Evolutionary conservation across 2,797 vertebrate genomes (phyloP).

Genomic region (Ispidina picta): DNA sequence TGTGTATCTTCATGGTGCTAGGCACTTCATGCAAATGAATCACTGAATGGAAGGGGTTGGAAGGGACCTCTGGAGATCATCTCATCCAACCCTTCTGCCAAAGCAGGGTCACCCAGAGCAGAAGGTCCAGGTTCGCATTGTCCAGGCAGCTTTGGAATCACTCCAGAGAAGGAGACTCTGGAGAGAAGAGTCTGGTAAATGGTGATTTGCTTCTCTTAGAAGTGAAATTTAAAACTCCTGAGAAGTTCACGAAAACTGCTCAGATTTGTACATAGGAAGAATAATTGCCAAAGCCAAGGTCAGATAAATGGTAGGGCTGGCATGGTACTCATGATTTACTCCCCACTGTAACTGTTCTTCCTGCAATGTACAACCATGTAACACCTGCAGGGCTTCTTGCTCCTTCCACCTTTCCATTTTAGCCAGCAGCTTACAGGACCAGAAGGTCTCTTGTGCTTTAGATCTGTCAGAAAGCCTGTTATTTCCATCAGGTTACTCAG

Average conservation of each 20-base stretch:
- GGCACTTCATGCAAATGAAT: not conserved
- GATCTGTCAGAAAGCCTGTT: not conserved
- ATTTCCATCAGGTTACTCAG: not conserved
- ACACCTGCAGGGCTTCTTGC: not conserved
- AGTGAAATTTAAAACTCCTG: not conserved
- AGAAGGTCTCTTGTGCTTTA: not conserved
- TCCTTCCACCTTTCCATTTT: accelerated
- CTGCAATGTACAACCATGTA: accelerated
- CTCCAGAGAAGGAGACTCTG: not conserved
- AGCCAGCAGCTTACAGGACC: not conserved
- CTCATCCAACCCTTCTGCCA: not conserved
- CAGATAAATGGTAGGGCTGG: not conserved
- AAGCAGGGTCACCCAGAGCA: not conserved
- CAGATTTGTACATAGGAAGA: not conserved
- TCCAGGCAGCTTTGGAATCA: not conserved
- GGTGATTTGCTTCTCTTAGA: not conserved
- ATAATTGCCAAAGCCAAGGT: not conserved
- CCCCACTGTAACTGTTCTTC: too few species aligned
- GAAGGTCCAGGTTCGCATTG: not conserved
- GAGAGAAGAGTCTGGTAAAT: not conserved
- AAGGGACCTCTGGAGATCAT: not conserved
- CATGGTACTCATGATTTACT: too few species aligned
- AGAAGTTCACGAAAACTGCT: not conserved
- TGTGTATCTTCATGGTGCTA: not conserved
- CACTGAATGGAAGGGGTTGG: not conserved